Evolutionary conservation across 2,113 vertebrate genomes (phyloP).

Genomic region (Eidolon helvum): DNA sequence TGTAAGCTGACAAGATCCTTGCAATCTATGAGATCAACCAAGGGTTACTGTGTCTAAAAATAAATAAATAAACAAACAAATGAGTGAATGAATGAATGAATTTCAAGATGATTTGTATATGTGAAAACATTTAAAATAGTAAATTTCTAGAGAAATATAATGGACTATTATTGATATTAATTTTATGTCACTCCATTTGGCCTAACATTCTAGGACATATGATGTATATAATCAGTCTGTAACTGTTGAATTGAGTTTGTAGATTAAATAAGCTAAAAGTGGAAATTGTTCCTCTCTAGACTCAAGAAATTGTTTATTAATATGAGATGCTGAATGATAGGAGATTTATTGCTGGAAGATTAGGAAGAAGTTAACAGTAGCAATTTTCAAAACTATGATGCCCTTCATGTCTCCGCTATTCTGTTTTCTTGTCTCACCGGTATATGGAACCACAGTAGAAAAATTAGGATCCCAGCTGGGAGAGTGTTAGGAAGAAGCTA

Average conservation of each 20-base stretch:
- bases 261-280: too few relatives aligned
- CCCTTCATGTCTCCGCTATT: background rate
- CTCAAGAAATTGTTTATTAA: too few relatives aligned
- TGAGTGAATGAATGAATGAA: too few relatives aligned
- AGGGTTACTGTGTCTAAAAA: too few relatives aligned
- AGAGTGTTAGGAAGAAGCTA: background rate
- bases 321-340: too few relatives aligned
- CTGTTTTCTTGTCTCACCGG: too few relatives aligned
- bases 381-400: background rate
- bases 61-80: too few relatives aligned
- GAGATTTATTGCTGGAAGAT: too few relatives aligned
- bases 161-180: background rate
- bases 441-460: background rate
- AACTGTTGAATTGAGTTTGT: background rate
- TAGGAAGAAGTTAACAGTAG: background rate
- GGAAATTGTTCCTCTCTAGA: background rate
- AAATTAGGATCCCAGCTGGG: background rate
- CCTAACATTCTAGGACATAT: background rate
- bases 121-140: background rate
- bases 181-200: background rate
- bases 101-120: background rate
- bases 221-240: too few relatives aligned
- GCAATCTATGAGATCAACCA: too few relatives aligned
- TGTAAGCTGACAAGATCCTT: too few relatives aligned
- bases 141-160: background rate